phyloP scores from a whole-genome alignment of 2,888 invertebrate genomes.

The Oscheius myriophilus region DNA sequence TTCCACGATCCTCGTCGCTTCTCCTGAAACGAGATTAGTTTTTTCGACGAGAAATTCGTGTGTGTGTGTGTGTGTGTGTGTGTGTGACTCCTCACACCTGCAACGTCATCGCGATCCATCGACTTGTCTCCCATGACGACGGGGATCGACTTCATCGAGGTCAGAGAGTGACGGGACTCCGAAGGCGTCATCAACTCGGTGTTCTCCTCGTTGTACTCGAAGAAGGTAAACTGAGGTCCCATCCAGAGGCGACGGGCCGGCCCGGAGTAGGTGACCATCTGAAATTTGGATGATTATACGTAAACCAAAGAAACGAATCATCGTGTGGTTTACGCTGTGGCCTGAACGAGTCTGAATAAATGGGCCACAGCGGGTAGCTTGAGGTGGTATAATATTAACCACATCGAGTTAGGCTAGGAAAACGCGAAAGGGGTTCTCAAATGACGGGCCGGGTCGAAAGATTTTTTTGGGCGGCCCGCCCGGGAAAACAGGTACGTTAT shows the following conservation, averaged over 20 bases:
- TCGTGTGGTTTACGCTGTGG: no score
- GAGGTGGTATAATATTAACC: no score
- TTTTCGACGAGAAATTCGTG: neutral
- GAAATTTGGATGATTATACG: neutral
- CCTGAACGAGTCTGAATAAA: no score
- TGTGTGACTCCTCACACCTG: neutral
- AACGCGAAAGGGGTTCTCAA: no score
- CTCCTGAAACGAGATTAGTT: slow-evolving; percentile 25
- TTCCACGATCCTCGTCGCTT: slow-evolving; percentile 48
- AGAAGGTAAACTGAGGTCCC: slow-evolving; percentile 99
- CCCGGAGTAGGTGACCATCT: slow-evolving; percentile 81
- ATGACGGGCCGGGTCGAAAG: no score
- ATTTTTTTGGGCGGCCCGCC: no score
- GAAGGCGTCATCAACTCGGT: slow-evolving; percentile 36
- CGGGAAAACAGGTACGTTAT: no score
- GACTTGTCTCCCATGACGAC: slow-evolving; percentile 39
- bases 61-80: neutral
- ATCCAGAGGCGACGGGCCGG: slow-evolving; percentile 93
- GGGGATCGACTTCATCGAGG: slow-evolving; percentile 43
- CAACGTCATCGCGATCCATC: slow-evolving; percentile 14
- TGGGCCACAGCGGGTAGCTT: no score
- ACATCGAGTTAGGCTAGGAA: no score
- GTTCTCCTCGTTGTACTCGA: slow-evolving; percentile 41
- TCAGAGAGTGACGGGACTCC: slow-evolving; percentile 11
- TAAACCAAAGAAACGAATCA: no score